A percentile compares a stretch with the other conserved stretches of the same genome.
phyloP scores from a whole-genome alignment of 1,140 invertebrate genomes.

The Ylistrum balloti region DNA sequence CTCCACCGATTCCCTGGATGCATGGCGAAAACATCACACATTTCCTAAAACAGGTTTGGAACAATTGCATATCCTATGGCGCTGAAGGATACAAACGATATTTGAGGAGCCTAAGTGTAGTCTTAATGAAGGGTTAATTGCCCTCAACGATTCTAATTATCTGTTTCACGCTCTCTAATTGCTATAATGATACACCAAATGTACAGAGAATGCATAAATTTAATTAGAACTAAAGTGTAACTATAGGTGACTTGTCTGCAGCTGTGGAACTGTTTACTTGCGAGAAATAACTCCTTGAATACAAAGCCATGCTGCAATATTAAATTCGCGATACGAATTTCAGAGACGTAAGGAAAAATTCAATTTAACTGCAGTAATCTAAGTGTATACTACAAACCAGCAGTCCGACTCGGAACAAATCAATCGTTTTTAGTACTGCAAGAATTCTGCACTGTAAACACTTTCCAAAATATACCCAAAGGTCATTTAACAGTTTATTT shows the following conservation, averaged over 20 bases:
- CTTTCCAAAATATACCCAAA: no score
- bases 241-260: background rate
- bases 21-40: slow-evolving; percentile 74
- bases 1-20: slow-evolving; percentile 75
- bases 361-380: no score
- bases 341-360: no score
- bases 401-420: no score
- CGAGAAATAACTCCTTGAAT: background rate
- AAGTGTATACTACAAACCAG: no score
- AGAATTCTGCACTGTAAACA: no score
- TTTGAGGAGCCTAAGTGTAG: background rate
- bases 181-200: background rate
- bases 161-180: background rate
- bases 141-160: no score
- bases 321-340: no score
- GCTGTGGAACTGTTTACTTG: background rate
- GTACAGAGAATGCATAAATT: background rate
- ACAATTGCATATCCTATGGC: slow-evolving; percentile 8
- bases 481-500: no score
- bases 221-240: no score
- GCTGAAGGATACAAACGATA: background rate
- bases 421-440: no score
- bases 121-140: background rate
- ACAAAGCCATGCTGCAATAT: background rate
- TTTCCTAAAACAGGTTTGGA: slow-evolving; percentile 73